phyloP scores from a whole-genome alignment of 1,140 invertebrate species.

The Glomeris maerens region DNA sequence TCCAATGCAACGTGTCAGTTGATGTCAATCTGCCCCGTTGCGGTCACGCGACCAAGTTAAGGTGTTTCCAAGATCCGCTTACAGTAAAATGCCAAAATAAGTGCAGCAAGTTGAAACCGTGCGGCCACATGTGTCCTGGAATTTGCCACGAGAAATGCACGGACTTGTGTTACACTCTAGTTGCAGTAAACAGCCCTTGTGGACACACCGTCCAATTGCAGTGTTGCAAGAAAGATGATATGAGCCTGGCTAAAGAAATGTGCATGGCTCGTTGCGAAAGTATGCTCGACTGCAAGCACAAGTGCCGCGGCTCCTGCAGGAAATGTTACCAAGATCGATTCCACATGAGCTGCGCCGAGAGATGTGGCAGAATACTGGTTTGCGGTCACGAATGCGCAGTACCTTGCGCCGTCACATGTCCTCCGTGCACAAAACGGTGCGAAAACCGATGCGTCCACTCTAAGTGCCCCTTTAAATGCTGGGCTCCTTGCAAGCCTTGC shows the following conservation, averaged over 20 bases:
- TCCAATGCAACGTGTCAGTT: too few species aligned
- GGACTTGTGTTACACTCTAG: slow-evolving; percentile 16
- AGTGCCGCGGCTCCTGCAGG: slow-evolving; percentile 42
- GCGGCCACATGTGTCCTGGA: slow-evolving; percentile 22
- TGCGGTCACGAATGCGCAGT: slow-evolving; percentile 49
- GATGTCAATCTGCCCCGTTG: too few species aligned
- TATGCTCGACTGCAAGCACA: slow-evolving; percentile 39
- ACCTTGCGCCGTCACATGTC: slow-evolving; percentile 42
- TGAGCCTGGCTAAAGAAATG: slow-evolving; percentile 14
- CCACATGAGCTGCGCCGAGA: slow-evolving; percentile 42
- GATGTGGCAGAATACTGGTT: slow-evolving; percentile 41
- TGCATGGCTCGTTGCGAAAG: slow-evolving; percentile 35
- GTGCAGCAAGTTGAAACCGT: not conserved
- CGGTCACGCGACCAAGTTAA: too few species aligned
- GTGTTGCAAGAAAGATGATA: not conserved
- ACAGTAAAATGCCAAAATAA: too few species aligned
- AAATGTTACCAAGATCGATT: slow-evolving; percentile 43
- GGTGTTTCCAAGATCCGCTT: too few species aligned
- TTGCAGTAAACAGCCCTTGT: not conserved
- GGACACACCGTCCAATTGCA: not conserved
- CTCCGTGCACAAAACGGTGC: slow-evolving; percentile 44
- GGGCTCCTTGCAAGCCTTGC: slow-evolving; percentile 42
- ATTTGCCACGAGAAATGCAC: slow-evolving; percentile 21
- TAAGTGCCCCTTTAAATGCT: slow-evolving; percentile 40
- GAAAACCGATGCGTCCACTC: slow-evolving; percentile 39